These are phyloP conservation scores for Cataglyphis hispanica DNA, from an alignment of 1,140 invertebrate species.

Conservation along the genomic window DNA sequence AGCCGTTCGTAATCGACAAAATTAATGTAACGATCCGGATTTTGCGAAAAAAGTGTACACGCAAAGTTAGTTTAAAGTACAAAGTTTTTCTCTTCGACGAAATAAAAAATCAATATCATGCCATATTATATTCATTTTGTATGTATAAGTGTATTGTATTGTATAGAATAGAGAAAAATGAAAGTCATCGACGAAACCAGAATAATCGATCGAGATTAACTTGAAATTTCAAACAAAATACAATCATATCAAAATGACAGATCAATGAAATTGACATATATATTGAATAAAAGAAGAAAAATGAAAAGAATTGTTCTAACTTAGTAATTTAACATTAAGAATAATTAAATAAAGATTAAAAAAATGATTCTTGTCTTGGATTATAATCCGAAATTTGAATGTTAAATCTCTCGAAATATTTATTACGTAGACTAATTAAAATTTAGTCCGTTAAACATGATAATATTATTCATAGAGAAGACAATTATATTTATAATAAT, in stretches of 20 bases:
- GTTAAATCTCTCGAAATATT: neutral
- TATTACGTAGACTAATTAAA: slow-evolving; percentile 4
- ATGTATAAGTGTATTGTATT: neutral
- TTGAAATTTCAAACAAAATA: neutral
- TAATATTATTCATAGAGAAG: neutral
- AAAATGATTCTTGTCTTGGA: neutral
- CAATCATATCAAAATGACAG: neutral
- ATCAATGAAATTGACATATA: neutral
- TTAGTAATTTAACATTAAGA: slow-evolving; percentile 13
- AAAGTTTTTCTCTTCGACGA: neutral
- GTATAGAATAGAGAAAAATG: neutral
- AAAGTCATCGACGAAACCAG: slow-evolving; percentile 6
- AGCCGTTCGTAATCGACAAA: neutral
- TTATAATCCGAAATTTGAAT: neutral
- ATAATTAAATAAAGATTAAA: neutral
- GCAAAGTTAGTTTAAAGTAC: neutral
- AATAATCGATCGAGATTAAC: slow-evolving; percentile 32
- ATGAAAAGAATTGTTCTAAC: neutral
- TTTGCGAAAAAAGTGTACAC: neutral
- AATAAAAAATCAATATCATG: neutral
- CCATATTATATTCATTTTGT: too few species aligned
- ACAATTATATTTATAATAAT: neutral
- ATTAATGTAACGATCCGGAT: neutral
- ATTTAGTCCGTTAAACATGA: neutral
- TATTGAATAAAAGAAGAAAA: slow-evolving; percentile 5